Evolutionary conservation across 2,888 invertebrate genomes (phyloP).

Genomic region (Argynnis bischoffii): DNA sequence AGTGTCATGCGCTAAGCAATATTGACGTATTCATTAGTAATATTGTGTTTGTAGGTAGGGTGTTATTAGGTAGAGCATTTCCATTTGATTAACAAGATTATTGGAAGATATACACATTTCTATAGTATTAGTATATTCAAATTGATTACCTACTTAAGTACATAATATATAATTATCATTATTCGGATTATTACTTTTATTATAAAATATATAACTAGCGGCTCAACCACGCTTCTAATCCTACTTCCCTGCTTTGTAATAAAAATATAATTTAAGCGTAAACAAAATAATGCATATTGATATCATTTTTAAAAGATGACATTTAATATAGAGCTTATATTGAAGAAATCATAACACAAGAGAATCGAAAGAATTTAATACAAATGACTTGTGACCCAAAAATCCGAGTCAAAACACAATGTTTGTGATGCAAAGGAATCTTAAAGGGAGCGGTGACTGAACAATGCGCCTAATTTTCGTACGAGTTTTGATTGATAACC

Average conservation of each 20-base stretch:
- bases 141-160: too few relatives aligned
- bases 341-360: constrained; percentile 3
- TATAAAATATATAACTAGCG: too few relatives aligned
- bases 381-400: constrained; percentile 54
- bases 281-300: too few relatives aligned
- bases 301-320: neutral
- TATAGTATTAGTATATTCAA: neutral
- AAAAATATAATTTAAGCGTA: too few relatives aligned
- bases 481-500: constrained; percentile 72
- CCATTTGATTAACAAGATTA: constrained; percentile 7
- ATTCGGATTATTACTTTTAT: too few relatives aligned
- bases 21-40: constrained; percentile 49
- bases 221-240: too few relatives aligned
- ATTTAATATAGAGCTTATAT: neutral
- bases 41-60: constrained; percentile 43
- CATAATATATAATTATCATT: too few relatives aligned
- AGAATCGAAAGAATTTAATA: constrained; percentile 16
- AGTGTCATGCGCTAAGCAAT: constrained; percentile 52
- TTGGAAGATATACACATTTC: neutral
- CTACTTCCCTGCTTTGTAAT: too few relatives aligned
- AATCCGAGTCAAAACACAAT: constrained; percentile 43
- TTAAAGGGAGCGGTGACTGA: constrained; percentile 64
- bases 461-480: constrained; percentile 76
- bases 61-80: constrained; percentile 35
- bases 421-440: constrained; percentile 38